Percentiles rank a stretch among this genome's conserved stretches.
Evolutionary conservation across 1,140 invertebrate species (phyloP).

Genomic region (Brachionus sp.): DNA sequence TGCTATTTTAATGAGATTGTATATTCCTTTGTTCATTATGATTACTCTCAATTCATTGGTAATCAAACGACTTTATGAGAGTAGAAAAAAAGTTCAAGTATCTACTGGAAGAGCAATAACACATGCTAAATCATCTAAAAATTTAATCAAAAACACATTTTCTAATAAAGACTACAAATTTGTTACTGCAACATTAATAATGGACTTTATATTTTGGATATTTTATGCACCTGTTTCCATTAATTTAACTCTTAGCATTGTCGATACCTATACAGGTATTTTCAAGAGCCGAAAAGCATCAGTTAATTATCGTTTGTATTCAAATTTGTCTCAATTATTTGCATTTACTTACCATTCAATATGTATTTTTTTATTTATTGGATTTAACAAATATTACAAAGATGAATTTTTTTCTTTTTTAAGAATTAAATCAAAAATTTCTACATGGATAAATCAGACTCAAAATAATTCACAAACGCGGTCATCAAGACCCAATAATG

Average conservation of each 20-base stretch:
- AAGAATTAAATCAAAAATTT: background rate
- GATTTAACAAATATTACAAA: background rate
- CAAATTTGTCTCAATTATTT: background rate
- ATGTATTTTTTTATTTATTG: background rate
- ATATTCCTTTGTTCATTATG: constrained; percentile 2
- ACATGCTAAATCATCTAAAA: background rate
- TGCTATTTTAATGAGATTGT: constrained; percentile 14
- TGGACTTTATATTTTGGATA: constrained; percentile 38
- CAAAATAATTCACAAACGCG: background rate
- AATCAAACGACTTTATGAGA: background rate
- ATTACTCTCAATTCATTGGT: background rate
- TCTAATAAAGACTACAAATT: constrained; percentile 18
- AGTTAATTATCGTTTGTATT: background rate
- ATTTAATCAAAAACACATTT: background rate
- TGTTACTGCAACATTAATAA: constrained; percentile 1
- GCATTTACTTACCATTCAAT: constrained; percentile 36
- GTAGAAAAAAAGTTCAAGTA: background rate
- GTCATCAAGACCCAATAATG: background rate
- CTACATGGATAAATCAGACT: background rate
- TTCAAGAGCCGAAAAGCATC: background rate
- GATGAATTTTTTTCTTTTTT: background rate
- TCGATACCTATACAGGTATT: background rate
- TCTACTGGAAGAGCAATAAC: background rate
- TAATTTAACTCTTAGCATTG: background rate
- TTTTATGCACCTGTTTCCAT: constrained; percentile 27